Conservation (phyloP, 2,113 vertebrate genomes). For the Ochotona princeps region DNA sequence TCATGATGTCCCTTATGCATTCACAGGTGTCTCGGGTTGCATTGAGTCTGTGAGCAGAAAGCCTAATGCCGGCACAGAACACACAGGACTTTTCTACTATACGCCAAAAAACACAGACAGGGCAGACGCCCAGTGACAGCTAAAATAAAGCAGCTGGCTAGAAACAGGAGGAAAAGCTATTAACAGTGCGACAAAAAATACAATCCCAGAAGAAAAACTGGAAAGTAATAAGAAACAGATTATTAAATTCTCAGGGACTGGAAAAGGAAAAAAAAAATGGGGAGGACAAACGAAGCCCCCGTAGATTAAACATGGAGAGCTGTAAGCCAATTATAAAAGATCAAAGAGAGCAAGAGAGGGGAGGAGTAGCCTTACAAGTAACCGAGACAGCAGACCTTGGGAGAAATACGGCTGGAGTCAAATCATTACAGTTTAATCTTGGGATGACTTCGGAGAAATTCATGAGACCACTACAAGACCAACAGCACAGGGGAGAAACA, state of each 20-base stretch:
- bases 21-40: not conserved
- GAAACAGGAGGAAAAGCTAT: not conserved
- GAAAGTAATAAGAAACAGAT: constrained; percentile 64
- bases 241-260: constrained; percentile 64
- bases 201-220: constrained; percentile 23
- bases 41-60: not conserved
- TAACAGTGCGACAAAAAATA: constrained; percentile 28
- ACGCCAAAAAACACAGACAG: not conserved
- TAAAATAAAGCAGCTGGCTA: constrained; percentile 34
- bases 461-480: constrained; percentile 53
- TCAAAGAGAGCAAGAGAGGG: constrained; percentile 86
- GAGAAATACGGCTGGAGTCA: constrained; percentile 84
- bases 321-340: constrained; percentile 86
- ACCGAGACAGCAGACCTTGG: constrained; percentile 86
- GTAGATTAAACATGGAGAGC: constrained; percentile 78
- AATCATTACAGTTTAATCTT: constrained; percentile 84
- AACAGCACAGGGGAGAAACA: constrained; percentile 71
- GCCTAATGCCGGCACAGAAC: not conserved
- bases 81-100: not conserved
- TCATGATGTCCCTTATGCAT: not conserved
- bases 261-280: constrained; percentile 58
- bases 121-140: not conserved
- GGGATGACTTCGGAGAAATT: constrained; percentile 78
- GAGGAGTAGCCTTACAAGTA: constrained; percentile 84
- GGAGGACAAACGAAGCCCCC: constrained; percentile 81